Evolutionary conservation across 2,797 vertebrate species (phyloP), one percentile per base, ranked within the genome.

Genomic region (Spinus olivaceus): DNA sequence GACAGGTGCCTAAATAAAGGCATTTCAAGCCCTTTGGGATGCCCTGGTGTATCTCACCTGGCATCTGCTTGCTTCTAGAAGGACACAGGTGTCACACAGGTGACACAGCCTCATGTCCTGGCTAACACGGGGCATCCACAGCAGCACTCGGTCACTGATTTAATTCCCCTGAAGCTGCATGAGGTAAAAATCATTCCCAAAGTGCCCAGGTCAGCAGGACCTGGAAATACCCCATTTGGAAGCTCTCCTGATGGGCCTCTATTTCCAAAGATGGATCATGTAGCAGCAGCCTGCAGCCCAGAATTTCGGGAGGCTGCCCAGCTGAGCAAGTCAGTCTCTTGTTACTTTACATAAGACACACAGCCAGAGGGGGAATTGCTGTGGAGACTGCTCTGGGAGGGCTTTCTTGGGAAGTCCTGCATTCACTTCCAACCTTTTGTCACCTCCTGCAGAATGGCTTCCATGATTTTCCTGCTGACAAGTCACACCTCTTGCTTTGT

Each of bases 401-500:
- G 61, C 44, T 71, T 86, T 83, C 81, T 69, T 76, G 66, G 82
- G 86, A 92, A 83, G 30, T 18, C 15, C 24, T 73, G 51, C 47
- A 28, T 33, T 53, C 56, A 63, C 88, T 81, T 90, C 74, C 85
- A 91, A 54, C 69, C 71, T 93, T 91, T 89, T 81, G 63, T 54
- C 76, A 53, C 86, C 72, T 81, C 66, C 76, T 2, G 1, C 25
- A 21, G 32, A 46, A 94, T 32, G 2, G 0, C 32, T 83, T 81
- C 51, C 59, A 9, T 4, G 69, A 39, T 49, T 81, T 86, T 78
- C 46, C 74, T 78, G 89, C 84, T 93, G 87, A 95, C 92, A 95
- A 88, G 87, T 93, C 87, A 39, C 95, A 85, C 84, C 61, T 87
- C 61, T 60, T 35, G 61, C 72, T 39, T 17, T 35, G 30, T 23